These are phyloP conservation scores for Zygothrica quintamaculata DNA, from an alignment of 2,888 invertebrate genomes.

Conservation along the genomic window DNA sequence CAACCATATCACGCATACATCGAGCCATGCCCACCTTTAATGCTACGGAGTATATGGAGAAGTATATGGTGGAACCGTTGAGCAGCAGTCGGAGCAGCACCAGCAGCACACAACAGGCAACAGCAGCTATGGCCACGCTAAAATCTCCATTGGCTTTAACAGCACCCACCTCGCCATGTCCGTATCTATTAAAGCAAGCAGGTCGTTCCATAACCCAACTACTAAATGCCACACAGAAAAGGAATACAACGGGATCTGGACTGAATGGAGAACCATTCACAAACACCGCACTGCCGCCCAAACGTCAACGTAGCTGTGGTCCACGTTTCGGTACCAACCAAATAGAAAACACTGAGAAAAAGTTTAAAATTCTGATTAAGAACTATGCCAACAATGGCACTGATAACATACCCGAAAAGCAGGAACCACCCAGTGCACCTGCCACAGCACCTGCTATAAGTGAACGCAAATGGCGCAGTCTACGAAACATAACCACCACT, in stretches of 20 bases:
- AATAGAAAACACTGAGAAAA: slow-evolving; percentile 52
- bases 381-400: slow-evolving; percentile 54
- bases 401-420: slow-evolving; percentile 45
- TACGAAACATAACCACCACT: slow-evolving; percentile 53
- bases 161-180: slow-evolving; percentile 42
- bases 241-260: slow-evolving; percentile 37
- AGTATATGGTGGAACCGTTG: slow-evolving; percentile 65
- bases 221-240: slow-evolving; percentile 55
- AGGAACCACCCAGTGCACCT: slow-evolving; percentile 30
- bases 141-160: slow-evolving; percentile 31
- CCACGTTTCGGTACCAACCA: slow-evolving; percentile 60
- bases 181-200: slow-evolving; percentile 66
- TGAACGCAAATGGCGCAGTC: slow-evolving; percentile 68
- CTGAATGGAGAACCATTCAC: slow-evolving; percentile 21
- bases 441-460: slow-evolving; percentile 51
- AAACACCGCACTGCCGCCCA: slow-evolving; percentile 45
- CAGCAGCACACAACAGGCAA: slow-evolving; percentile 46
- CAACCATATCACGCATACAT: slow-evolving; percentile 72
- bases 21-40: slow-evolving; percentile 83
- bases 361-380: slow-evolving; percentile 72
- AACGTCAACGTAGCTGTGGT: slow-evolving; percentile 82
- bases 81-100: slow-evolving; percentile 73
- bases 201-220: slow-evolving; percentile 73
- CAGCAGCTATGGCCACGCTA: slow-evolving; percentile 7
- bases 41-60: slow-evolving; percentile 82